Conservation (phyloP, 2,888 invertebrate species). For the Eupelmus urozonus region DNA sequence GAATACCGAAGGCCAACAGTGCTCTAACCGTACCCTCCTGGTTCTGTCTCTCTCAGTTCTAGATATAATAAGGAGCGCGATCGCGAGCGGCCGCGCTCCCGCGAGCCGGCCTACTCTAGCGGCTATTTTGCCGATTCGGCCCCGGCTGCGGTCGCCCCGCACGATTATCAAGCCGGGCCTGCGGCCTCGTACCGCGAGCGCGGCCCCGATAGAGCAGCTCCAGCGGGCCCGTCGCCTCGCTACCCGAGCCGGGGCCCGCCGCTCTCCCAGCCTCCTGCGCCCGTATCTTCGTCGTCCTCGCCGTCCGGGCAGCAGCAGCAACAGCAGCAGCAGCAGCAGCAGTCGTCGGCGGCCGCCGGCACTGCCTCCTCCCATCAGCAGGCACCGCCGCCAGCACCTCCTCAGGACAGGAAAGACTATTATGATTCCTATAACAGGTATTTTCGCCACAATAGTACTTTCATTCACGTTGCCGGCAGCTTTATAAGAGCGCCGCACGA, state of each 20-base stretch:
- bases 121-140: constrained; percentile 73
- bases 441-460: constrained; percentile 77
- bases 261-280: not conserved
- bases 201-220: constrained; percentile 64
- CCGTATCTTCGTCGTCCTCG: not conserved
- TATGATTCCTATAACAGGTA: constrained; percentile 78
- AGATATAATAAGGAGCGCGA: constrained; percentile 75
- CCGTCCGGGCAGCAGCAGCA: not conserved
- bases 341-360: constrained; percentile 67
- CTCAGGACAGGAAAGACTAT: constrained; percentile 78
- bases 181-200: constrained; percentile 67
- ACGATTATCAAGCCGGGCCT: constrained; percentile 58
- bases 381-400: constrained; percentile 70
- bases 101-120: constrained; percentile 72
- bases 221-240: constrained; percentile 14
- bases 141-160: constrained; percentile 56
- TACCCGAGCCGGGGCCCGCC: not conserved
- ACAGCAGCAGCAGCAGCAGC: constrained; percentile 66
- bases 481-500: constrained; percentile 47
- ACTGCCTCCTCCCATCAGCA: no score
- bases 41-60: constrained; percentile 37
- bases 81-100: constrained; percentile 72
- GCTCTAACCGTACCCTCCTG: no score
- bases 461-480: constrained; percentile 74
- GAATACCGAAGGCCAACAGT: no score